Evolutionary conservation across 64 coral and sea anemone genomes (phyloP), one percentile per base, ranked within the genome.

Genomic region (Montipora foliosa): DNA sequence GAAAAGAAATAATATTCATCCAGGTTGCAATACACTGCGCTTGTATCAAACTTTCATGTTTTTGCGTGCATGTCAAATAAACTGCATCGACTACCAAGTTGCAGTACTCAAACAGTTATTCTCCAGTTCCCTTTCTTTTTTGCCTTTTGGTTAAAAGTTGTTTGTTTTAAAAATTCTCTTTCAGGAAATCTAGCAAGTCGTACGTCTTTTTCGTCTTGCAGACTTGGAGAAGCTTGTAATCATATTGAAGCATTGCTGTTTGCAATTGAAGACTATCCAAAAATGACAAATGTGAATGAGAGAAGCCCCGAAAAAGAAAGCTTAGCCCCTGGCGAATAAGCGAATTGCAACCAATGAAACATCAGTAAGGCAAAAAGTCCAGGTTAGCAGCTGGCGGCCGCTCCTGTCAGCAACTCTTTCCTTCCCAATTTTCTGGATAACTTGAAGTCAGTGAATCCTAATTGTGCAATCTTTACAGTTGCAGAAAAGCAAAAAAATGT

Each of bases 251-350:
- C 75, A 44, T 62, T 62, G 60, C 47, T 77, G 75, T 77, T 77
- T 48, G 75, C 44, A 77, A 45, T 77, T 77, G 75, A 77, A 77
- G 75, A 46, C 75, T 62, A 62, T 77, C n/a, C 72, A 75, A 75
- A 75, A 75, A 9, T 75, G 24, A 75, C 16, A 75, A 37, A 75
- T 75, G 72, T 49, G 46, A 78, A 51, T 78, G 76, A 46, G n/a
- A 78, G 47, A 78, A 78, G 47, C 47, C 76, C 5, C 76, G 76
- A 49, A 78, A 78, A 16, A 78, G 76, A 17, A 78, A 78, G 76
- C 76, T 78, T 3, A 76, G 74, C 11, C 74, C 77, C 8, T 68
- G 37, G 24, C 87, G 79, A 1, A 94, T 94, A 64, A 19, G 14
- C 5, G 48, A 74, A 0, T 75, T 89, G 77, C 25, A 47, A 47